These are phyloP conservation scores for Nothocercus julius DNA, from an alignment of 2,113 vertebrate species.

Conservation along the genomic window DNA sequence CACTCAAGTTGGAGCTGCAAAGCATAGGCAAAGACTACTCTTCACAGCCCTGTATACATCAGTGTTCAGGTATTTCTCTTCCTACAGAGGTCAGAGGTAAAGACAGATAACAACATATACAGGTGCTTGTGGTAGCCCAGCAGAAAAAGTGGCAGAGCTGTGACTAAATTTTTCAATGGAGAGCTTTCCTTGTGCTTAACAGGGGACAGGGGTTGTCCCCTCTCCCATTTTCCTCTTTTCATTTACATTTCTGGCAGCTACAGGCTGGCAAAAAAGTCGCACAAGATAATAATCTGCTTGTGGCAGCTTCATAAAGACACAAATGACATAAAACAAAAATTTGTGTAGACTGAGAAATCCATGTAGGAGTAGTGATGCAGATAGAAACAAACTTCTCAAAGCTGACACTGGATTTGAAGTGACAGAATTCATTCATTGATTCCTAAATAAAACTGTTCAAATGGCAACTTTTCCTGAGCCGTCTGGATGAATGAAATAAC, in stretches of 20 bases:
- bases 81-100: neutral
- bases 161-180: neutral
- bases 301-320: neutral
- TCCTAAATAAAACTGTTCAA: neutral
- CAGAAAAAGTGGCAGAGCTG: neutral
- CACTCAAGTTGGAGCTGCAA: neutral
- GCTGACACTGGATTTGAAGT: neutral
- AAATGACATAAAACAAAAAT: slow-evolving; percentile 19
- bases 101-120: neutral
- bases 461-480: neutral
- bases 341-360: neutral
- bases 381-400: neutral
- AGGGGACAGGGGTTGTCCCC: neutral
- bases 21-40: neutral
- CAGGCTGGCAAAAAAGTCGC: neutral
- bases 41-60: neutral
- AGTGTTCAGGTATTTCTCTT: neutral
- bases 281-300: slow-evolving; percentile 12
- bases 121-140: neutral
- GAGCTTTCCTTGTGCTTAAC: neutral
- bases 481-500: neutral
- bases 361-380: neutral
- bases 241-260: neutral
- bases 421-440: neutral
- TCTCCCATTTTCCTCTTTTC: neutral